phyloP scores from a whole-genome alignment of 2,888 invertebrate genomes.

The Spodoptera littoralis region DNA sequence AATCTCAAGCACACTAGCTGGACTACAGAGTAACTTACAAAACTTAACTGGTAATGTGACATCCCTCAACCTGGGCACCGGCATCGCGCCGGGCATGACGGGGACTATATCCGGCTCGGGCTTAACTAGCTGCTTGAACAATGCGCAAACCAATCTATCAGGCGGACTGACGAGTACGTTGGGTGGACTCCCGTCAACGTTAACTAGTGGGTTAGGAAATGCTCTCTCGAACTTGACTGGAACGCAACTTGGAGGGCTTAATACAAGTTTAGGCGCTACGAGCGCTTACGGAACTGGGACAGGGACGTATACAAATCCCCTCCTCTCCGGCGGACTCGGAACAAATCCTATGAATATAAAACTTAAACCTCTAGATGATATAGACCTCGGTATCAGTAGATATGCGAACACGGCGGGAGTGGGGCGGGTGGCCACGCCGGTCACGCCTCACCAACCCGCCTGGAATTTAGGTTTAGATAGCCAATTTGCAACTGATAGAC shows the following conservation, averaged over 20 bases:
- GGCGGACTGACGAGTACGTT: slow-evolving; percentile 81
- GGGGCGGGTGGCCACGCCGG: slow-evolving; percentile 90
- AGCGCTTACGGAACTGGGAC: slow-evolving; percentile 78
- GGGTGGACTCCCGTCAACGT: slow-evolving; percentile 80
- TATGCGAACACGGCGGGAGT: slow-evolving; percentile 84
- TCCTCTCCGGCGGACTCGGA: slow-evolving; percentile 89
- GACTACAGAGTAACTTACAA: slow-evolving; percentile 84
- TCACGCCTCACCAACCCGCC: slow-evolving; percentile 89
- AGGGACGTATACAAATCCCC: slow-evolving; percentile 91
- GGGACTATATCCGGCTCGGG: slow-evolving; percentile 86
- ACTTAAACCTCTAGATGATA: slow-evolving; percentile 92
- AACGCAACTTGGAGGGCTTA: slow-evolving; percentile 80
- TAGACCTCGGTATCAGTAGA: slow-evolving; percentile 90
- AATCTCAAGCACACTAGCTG: slow-evolving; percentile 84
- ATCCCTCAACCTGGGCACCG: slow-evolving; percentile 80
- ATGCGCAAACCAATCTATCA: slow-evolving; percentile 81
- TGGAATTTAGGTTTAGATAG: slow-evolving; percentile 90
- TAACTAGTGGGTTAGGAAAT: slow-evolving; percentile 81
- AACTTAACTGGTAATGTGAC: slow-evolving; percentile 82
- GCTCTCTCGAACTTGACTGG: slow-evolving; percentile 80
- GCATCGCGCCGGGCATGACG: slow-evolving; percentile 82
- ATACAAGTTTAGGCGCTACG: slow-evolving; percentile 79
- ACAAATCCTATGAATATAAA: slow-evolving; percentile 90
- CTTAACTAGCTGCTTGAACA: slow-evolving; percentile 81
- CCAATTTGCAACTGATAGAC: slow-evolving; percentile 89